Percentiles rank a stretch among this genome's conserved stretches.
phyloP scores from a whole-genome alignment of 92 coral and sea anemone species.

The Isaurus tuberculatus region DNA sequence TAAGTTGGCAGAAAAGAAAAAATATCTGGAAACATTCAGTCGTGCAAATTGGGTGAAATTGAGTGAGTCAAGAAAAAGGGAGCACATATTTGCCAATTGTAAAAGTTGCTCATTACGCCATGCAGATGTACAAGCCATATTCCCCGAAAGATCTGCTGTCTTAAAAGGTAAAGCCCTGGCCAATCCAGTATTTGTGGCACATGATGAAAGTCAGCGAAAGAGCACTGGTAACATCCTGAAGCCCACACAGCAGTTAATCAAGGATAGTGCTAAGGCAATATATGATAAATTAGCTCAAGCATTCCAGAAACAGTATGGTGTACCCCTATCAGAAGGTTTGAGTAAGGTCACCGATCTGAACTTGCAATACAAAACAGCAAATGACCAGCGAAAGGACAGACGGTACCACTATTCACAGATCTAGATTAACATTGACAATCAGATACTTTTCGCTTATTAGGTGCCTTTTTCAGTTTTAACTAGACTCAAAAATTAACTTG shows the following conservation, averaged over 20 bases:
- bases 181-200: conserved; percentile 42
- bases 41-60: conserved; percentile 33
- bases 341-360: too few relatives aligned
- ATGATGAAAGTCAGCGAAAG: conserved; percentile 12
- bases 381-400: too few relatives aligned
- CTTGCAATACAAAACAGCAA: conserved; percentile 45
- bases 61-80: conserved; percentile 30
- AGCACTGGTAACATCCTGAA: too few relatives aligned
- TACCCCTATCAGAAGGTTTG: conserved; percentile 40
- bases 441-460: too few relatives aligned
- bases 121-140: conserved; percentile 32
- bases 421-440: too few relatives aligned
- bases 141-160: conserved; percentile 33
- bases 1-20: conserved; percentile 30
- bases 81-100: too few relatives aligned
- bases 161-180: conserved; percentile 38
- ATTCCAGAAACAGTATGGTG: conserved; percentile 36
- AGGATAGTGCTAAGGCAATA: conserved; percentile 29
- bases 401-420: too few relatives aligned
- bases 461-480: too few relatives aligned
- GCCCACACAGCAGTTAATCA: conserved; percentile 7
- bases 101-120: too few relatives aligned
- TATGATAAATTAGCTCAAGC: too few relatives aligned
- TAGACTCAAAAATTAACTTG: too few relatives aligned
- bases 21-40: conserved; percentile 29